phyloP scores from a whole-genome alignment of 2,888 invertebrate species.

The Sarcophaga subvicina region DNA sequence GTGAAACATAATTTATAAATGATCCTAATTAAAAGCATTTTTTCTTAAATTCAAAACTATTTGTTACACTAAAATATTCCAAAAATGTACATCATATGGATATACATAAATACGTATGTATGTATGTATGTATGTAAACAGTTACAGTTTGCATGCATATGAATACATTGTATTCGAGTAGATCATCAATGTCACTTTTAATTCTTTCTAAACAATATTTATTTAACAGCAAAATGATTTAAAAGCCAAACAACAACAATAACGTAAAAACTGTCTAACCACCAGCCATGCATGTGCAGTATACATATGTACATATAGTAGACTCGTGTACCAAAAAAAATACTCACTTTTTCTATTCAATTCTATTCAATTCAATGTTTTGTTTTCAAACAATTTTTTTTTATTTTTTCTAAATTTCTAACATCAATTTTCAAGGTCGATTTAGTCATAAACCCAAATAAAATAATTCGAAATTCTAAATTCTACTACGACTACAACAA shows the following conservation, averaged over 20 bases:
- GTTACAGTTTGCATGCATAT: no score
- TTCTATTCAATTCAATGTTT: no score
- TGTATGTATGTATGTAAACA: no score
- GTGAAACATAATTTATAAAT: no score
- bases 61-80: no score
- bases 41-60: no score
- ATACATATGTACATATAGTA: no score
- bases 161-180: neutral
- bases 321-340: constrained; percentile 22
- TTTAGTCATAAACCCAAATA: constrained; percentile 66
- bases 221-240: constrained; percentile 33
- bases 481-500: constrained; percentile 29
- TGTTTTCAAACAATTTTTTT: constrained; percentile 2
- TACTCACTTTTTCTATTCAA: neutral
- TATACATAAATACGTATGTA: no score
- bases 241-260: neutral
- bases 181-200: neutral
- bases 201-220: constrained; percentile 8
- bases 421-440: constrained; percentile 67
- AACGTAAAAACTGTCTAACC: constrained; percentile 12
- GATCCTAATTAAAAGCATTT: no score
- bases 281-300: neutral
- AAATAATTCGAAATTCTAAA: constrained; percentile 65
- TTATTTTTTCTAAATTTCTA: constrained; percentile 40
- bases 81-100: no score